Conservation (phyloP, 2,888 invertebrate genomes). For the Agrotis ipsilon region DNA sequence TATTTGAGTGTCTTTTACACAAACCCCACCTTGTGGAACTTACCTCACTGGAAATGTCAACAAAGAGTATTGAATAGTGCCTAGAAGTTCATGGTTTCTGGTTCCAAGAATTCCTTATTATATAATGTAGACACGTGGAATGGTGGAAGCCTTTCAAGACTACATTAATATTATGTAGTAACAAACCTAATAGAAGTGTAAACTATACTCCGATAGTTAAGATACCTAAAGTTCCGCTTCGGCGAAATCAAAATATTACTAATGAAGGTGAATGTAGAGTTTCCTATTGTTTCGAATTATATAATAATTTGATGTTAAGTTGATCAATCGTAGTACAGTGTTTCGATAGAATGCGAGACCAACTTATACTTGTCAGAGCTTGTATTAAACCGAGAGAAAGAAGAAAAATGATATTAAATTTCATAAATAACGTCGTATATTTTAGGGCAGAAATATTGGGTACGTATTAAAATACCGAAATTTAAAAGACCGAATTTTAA, state of each 20-base stretch:
- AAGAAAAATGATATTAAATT: not conserved
- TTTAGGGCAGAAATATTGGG: not conserved
- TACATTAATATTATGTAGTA: not conserved
- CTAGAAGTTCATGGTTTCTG: slow-evolving; percentile 10
- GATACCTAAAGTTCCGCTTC: not conserved
- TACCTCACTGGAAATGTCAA: not conserved
- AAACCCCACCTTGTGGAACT: too few species aligned
- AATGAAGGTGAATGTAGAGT: not conserved
- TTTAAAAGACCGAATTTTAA: too few species aligned
- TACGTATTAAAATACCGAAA: too few species aligned
- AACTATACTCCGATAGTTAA: not conserved
- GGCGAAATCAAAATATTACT: slow-evolving; percentile 1
- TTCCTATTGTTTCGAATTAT: not conserved
- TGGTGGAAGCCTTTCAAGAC: slow-evolving; percentile 7
- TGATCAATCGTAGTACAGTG: not conserved
- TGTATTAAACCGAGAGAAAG: too few species aligned
- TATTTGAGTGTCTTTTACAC: too few species aligned
- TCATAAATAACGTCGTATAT: not conserved
- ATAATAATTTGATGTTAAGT: not conserved
- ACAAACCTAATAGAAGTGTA: not conserved
- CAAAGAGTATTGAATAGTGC: not conserved
- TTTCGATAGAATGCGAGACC: too few species aligned
- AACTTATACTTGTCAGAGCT: not conserved
- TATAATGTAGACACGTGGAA: not conserved
- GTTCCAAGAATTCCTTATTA: not conserved